These are phyloP conservation scores for Amphibalanus amphitrite DNA, from an alignment of 1,140 invertebrate genomes.

Conservation along the genomic window DNA sequence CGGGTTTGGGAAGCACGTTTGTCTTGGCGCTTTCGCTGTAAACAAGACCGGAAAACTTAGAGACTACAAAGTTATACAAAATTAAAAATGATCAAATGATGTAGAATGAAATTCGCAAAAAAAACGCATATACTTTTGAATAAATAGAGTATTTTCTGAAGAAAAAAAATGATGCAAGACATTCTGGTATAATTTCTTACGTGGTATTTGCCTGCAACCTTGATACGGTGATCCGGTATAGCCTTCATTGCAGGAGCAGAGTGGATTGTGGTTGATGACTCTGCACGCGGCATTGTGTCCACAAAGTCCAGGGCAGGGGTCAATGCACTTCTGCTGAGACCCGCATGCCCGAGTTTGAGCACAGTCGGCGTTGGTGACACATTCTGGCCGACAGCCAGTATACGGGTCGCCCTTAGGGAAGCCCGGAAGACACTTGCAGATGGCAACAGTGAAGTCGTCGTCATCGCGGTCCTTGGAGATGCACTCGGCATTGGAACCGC, in stretches of 20 bases:
- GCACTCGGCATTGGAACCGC: slow-evolving; percentile 57
- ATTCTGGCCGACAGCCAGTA: slow-evolving; percentile 52
- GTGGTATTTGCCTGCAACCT: slow-evolving; percentile 17
- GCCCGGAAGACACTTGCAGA: slow-evolving; percentile 44
- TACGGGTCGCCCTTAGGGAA: slow-evolving; percentile 38
- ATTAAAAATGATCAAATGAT: too few species aligned
- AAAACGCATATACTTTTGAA: too few species aligned
- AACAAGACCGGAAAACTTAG: background rate
- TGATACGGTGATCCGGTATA: slow-evolving; percentile 23
- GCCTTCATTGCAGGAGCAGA: slow-evolving; percentile 22
- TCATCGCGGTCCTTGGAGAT: slow-evolving; percentile 22
- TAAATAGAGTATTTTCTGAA: too few species aligned
- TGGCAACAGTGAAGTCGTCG: slow-evolving; percentile 36
- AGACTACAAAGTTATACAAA: too few species aligned
- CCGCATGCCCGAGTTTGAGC: slow-evolving; percentile 46
- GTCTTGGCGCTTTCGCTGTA: slow-evolving; percentile 13
- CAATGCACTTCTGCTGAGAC: slow-evolving; percentile 43
- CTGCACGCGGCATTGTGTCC: slow-evolving; percentile 21
- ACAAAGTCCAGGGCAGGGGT: slow-evolving; percentile 27
- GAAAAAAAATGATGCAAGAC: too few species aligned
- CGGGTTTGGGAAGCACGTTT: slow-evolving; percentile 35
- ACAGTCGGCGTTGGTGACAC: slow-evolving; percentile 56
- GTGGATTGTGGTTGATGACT: slow-evolving; percentile 20
- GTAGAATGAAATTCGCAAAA: too few species aligned
- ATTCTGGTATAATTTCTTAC: background rate